Evolutionary conservation across 2,797 vertebrate genomes (phyloP).

Genomic region (Pantherophis vulpinus): DNA sequence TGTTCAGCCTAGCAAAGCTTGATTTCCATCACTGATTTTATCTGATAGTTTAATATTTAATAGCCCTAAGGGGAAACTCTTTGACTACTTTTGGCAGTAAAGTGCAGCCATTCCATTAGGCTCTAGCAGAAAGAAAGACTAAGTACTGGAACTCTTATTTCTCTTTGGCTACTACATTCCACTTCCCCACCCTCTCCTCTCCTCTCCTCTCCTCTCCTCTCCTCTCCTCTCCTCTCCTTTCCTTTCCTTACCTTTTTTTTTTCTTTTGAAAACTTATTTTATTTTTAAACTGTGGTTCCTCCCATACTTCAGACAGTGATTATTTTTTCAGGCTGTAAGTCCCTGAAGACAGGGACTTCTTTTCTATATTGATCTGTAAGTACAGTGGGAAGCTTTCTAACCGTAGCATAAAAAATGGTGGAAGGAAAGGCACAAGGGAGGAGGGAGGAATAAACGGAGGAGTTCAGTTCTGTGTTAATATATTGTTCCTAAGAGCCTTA

Average conservation of each 20-base stretch:
- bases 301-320: not conserved
- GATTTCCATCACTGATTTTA: not conserved
- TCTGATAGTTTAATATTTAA: not conserved
- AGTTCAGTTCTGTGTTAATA: not conserved
- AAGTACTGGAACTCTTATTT: not conserved
- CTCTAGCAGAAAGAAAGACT: not conserved
- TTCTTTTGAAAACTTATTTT: not conserved
- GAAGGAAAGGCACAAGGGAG: not conserved
- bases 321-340: not conserved
- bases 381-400: not conserved
- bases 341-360: not conserved
- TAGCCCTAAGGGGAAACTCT: not conserved
- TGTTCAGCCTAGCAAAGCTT: not conserved
- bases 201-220: too few species aligned
- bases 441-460: not conserved
- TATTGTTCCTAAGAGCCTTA: slow-evolving; percentile 67
- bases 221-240: not conserved
- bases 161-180: not conserved
- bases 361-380: not conserved
- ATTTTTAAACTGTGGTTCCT: not conserved
- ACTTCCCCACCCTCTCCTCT: not conserved
- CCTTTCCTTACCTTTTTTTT: not conserved
- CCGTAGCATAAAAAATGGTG: not conserved
- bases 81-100: not conserved
- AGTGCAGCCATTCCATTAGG: slow-evolving; percentile 6